Percentiles rank a stretch among this genome's conserved stretches.
These are phyloP conservation scores for Hydropotes inermis DNA, from an alignment of 2,113 vertebrate species.

Conservation along the genomic window DNA sequence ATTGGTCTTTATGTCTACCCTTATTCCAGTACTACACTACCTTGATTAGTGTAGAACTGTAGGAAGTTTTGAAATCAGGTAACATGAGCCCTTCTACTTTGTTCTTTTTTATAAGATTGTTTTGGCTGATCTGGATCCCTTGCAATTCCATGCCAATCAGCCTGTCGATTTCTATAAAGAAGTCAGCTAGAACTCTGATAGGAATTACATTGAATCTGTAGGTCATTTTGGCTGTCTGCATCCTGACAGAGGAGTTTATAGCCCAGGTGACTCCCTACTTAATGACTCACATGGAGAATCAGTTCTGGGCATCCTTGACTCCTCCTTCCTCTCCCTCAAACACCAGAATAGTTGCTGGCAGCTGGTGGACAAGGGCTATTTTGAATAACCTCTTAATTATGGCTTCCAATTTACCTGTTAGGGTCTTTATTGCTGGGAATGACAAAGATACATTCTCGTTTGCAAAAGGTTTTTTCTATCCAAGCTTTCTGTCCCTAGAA, in stretches of 20 bases:
- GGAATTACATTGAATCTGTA: not conserved
- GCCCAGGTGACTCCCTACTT: not conserved
- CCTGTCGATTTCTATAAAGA: not conserved
- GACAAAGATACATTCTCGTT: conserved; percentile 92
- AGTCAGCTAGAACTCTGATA: not conserved
- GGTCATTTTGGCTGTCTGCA: not conserved
- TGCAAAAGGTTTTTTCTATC: conserved; percentile 96
- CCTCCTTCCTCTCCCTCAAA: not conserved
- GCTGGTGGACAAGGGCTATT: not conserved
- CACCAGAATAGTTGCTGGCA: not conserved
- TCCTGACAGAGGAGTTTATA: not conserved
- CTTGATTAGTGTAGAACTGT: not conserved
- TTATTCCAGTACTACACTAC: not conserved
- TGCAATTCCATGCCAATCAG: not conserved
- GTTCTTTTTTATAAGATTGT: not conserved
- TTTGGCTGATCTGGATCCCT: not conserved
- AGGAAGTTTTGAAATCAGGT: not conserved
- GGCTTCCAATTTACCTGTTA: conserved; percentile 84
- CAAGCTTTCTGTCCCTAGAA: conserved; percentile 92
- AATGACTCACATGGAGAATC: not conserved
- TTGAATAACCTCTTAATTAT: not conserved
- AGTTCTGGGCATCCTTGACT: not conserved
- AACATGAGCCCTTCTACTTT: not conserved
- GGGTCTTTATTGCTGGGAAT: conserved; percentile 91
- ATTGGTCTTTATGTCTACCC: not conserved